A percentile compares a stretch with the other conserved stretches of the same genome.
Evolutionary conservation across 2,797 vertebrate genomes (phyloP).

Genomic region (Apodemus agrarius): DNA sequence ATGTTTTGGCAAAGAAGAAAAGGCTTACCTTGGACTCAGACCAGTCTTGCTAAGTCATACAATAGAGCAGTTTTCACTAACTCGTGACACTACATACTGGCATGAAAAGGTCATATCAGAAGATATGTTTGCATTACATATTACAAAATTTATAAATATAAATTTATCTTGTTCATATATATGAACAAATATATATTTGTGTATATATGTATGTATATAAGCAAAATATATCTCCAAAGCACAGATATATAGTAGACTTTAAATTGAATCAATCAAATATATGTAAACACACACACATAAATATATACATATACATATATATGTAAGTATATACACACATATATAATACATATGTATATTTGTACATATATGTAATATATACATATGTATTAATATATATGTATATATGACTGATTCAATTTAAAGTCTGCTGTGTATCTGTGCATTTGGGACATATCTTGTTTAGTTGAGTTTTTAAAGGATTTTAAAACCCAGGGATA

Average conservation of each 20-base stretch:
- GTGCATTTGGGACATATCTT: conserved; percentile 51
- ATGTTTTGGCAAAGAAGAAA: conserved; percentile 42
- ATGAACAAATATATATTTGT: not conserved
- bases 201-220: not conserved
- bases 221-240: not conserved
- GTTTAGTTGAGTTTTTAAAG: conserved; percentile 56
- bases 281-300: not conserved
- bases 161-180: not conserved
- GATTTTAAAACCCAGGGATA: conserved; percentile 14
- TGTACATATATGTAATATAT: not conserved
- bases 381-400: not conserved
- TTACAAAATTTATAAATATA: not conserved
- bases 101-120: conserved; percentile 43
- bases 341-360: not conserved
- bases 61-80: conserved; percentile 52
- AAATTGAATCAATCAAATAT: not conserved
- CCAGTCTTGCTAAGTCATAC: not conserved
- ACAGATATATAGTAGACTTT: not conserved
- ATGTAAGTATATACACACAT: not conserved
- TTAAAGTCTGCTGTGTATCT: not conserved
- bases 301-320: not conserved
- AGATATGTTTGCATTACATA: not conserved
- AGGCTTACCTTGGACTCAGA: conserved; percentile 56
- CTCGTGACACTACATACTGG: not conserved
- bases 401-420: not conserved